These are phyloP conservation scores for Sipha maydis DNA, from an alignment of 2,888 invertebrate species.

Conservation along the genomic window DNA sequence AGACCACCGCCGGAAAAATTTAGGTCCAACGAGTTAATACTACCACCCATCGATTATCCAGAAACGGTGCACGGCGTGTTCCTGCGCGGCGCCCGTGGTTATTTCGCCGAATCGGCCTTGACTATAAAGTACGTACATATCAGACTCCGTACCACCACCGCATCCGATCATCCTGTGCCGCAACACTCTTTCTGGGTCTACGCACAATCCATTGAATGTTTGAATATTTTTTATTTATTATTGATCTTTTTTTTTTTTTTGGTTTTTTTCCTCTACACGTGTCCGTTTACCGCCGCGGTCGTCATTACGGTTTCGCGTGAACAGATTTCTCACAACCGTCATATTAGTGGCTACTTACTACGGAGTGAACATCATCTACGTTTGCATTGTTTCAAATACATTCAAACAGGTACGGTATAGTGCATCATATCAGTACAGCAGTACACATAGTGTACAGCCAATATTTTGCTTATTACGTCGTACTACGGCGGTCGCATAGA, in stretches of 20 bases:
- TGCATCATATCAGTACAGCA: not conserved
- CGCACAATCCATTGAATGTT: too few relatives aligned
- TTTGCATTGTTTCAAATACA: constrained; percentile 55
- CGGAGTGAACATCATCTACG: constrained; percentile 63
- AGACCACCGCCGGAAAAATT: not conserved
- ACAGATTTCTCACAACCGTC: constrained; percentile 21
- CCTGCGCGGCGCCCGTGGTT: constrained; percentile 63
- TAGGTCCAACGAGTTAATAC: not conserved
- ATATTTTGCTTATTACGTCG: not conserved
- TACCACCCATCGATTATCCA: constrained; percentile 62
- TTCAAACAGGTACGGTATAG: constrained; percentile 54
- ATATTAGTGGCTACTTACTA: constrained; percentile 59
- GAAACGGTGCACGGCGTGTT: constrained; percentile 63
- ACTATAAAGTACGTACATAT: constrained; percentile 61
- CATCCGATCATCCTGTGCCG: too few relatives aligned
- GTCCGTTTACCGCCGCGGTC: not conserved
- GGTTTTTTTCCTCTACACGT: not conserved
- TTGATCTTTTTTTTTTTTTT: not conserved
- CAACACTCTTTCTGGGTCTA: too few relatives aligned
- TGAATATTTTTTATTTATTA: not conserved
- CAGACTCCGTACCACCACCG: too few relatives aligned
- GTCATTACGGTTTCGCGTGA: not conserved
- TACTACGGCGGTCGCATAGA: not conserved
- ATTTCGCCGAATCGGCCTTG: constrained; percentile 62
- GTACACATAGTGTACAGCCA: too few relatives aligned